Evolutionary conservation across 2,888 invertebrate species (phyloP).

Genomic region (Nezara viridula): DNA sequence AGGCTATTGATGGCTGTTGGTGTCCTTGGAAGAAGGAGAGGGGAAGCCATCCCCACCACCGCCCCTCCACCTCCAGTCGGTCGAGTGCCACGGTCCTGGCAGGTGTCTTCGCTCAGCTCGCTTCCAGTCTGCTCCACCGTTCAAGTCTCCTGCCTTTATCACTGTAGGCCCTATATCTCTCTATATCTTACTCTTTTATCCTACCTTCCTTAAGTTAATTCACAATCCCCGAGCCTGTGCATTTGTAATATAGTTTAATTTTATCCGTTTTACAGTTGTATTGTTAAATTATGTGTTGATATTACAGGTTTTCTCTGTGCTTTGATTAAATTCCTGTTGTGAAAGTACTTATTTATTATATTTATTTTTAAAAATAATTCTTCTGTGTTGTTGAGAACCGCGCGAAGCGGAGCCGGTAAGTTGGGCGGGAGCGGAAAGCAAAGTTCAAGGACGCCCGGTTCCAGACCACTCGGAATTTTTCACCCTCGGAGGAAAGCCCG

Average conservation of each 20-base stretch:
- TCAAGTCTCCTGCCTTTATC: constrained; percentile 30
- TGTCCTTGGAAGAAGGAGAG: background rate
- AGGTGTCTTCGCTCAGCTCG: background rate
- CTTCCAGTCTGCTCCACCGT: constrained; percentile 24
- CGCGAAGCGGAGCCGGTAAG: background rate
- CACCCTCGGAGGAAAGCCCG: background rate
- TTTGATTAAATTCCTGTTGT: too few relatives aligned
- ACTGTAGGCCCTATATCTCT: background rate
- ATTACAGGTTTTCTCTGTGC: background rate
- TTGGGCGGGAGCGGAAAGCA: constrained; percentile 22
- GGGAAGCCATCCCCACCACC: background rate
- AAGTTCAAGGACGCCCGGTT: constrained; percentile 54
- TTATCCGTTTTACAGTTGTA: background rate
- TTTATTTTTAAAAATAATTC: background rate
- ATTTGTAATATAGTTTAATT: too few relatives aligned
- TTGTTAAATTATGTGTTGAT: background rate
- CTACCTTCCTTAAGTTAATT: background rate
- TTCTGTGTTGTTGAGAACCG: background rate
- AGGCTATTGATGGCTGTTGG: background rate
- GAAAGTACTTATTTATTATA: background rate
- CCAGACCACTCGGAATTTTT: background rate
- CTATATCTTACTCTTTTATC: background rate
- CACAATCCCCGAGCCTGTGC: background rate
- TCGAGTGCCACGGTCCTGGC: background rate
- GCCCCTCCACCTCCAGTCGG: constrained; percentile 25